A percentile compares a stretch with the other conserved stretches of the same genome.
These are phyloP conservation scores for Semnornis frantzii DNA, from an alignment of 2,113 vertebrate genomes.

Conservation along the genomic window DNA sequence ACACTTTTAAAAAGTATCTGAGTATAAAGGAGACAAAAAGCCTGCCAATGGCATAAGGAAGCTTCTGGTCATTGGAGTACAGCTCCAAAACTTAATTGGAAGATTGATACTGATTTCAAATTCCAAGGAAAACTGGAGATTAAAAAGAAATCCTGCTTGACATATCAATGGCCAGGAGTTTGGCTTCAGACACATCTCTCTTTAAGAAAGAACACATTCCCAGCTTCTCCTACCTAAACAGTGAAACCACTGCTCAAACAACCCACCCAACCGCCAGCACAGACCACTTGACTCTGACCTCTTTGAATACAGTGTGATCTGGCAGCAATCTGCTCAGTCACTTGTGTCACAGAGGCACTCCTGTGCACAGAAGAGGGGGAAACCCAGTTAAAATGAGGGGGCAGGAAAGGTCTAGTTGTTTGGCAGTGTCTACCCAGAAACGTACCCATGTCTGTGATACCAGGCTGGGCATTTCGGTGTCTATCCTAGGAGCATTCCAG, in stretches of 20 bases:
- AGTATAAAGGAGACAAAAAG: not conserved
- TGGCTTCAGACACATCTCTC: not conserved
- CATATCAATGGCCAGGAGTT: not conserved
- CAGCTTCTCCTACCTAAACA: not conserved
- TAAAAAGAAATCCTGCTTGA: not conserved
- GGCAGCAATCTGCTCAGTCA: accelerated
- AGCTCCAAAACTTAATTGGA: not conserved
- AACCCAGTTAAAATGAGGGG: not conserved
- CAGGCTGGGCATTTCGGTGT: not conserved
- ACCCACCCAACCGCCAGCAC: not conserved
- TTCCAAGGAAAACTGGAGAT: not conserved
- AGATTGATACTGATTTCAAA: not conserved
- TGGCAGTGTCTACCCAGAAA: not conserved
- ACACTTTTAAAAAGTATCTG: not conserved
- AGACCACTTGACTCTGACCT: not conserved
- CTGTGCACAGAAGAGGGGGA: not conserved
- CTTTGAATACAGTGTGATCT: accelerated
- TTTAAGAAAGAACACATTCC: not conserved
- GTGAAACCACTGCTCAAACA: not conserved
- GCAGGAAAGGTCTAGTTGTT: not conserved
- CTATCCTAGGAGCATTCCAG: not conserved
- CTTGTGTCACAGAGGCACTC: not conserved
- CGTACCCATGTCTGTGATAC: not conserved
- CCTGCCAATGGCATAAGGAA: not conserved
- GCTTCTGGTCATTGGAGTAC: not conserved